phyloP scores from a whole-genome alignment of 92 coral and sea anemone genomes.

The Virgularia gustaviana region DNA sequence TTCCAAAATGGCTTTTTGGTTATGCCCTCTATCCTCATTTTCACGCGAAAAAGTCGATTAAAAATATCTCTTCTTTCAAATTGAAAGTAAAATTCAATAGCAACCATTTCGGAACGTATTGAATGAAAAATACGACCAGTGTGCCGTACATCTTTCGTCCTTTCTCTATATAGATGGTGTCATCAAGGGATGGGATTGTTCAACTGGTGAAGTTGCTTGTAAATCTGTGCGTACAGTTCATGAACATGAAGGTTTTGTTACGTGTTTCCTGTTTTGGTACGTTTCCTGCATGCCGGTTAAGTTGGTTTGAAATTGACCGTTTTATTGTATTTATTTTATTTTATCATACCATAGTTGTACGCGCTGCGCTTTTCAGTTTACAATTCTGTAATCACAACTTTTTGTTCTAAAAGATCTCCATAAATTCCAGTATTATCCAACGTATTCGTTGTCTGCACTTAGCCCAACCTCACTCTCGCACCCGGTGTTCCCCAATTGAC shows the following conservation, averaged over 20 bases:
- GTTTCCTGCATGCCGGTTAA: neutral
- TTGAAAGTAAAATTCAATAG: neutral
- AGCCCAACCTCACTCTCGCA: too few relatives aligned
- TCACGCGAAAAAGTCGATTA: neutral
- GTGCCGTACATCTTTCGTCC: neutral
- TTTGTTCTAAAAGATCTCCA: too few relatives aligned
- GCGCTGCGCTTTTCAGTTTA: too few relatives aligned
- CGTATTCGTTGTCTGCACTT: too few relatives aligned
- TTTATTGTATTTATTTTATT: neutral
- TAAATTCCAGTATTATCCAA: too few relatives aligned
- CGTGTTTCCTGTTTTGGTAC: conserved; percentile 87
- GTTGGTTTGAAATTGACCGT: neutral
- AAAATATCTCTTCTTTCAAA: neutral
- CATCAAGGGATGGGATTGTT: conserved; percentile 97
- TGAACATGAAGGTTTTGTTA: conserved; percentile 98
- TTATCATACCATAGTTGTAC: too few relatives aligned
- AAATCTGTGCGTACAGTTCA: conserved; percentile 83
- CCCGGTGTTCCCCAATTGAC: too few relatives aligned
- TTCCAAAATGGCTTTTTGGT: too few relatives aligned
- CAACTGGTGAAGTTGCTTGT: conserved; percentile 78
- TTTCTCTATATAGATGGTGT: conserved; percentile 65
- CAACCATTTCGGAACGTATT: too few relatives aligned
- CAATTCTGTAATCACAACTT: too few relatives aligned
- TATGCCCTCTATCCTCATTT: too few relatives aligned
- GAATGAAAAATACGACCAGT: too few relatives aligned